These are phyloP conservation scores for Aphelenchoides bicaudatus DNA, from an alignment of 2,888 invertebrate species.

Conservation along the genomic window DNA sequence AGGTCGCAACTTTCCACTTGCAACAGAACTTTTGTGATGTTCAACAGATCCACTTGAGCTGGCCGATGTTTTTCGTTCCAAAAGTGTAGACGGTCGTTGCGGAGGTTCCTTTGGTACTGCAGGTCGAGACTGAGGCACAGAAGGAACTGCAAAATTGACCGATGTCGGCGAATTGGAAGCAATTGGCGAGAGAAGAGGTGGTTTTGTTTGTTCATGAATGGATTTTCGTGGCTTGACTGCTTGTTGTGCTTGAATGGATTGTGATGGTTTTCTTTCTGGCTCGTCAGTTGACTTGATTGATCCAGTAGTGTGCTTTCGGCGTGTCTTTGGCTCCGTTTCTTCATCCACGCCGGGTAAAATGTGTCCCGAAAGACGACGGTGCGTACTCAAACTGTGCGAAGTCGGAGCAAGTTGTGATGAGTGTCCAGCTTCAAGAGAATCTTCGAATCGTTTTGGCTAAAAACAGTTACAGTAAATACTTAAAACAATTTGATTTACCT, in stretches of 20 bases:
- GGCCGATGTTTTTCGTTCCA: neutral
- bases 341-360: slow-evolving; percentile 10
- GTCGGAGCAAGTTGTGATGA: neutral
- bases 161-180: no score
- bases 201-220: no score
- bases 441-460: slow-evolving; percentile 9
- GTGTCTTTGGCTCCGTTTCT: neutral
- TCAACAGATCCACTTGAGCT: no score
- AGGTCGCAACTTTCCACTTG: no score
- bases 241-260: no score
- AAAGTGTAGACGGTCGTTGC: slow-evolving; percentile 4
- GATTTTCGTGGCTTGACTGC: no score
- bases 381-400: neutral
- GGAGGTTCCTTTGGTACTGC: neutral
- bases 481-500: no score
- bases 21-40: no score
- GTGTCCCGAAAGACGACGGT: slow-evolving; percentile 15
- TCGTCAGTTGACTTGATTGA: neutral
- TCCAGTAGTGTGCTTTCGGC: slow-evolving; percentile 16
- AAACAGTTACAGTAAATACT: neutral
- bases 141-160: no score
- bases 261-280: no score
- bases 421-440: neutral
- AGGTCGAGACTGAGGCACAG: neutral
- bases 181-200: no score